Conservation (phyloP, 1,140 invertebrate genomes). For the Calosoma granatense region DNA sequence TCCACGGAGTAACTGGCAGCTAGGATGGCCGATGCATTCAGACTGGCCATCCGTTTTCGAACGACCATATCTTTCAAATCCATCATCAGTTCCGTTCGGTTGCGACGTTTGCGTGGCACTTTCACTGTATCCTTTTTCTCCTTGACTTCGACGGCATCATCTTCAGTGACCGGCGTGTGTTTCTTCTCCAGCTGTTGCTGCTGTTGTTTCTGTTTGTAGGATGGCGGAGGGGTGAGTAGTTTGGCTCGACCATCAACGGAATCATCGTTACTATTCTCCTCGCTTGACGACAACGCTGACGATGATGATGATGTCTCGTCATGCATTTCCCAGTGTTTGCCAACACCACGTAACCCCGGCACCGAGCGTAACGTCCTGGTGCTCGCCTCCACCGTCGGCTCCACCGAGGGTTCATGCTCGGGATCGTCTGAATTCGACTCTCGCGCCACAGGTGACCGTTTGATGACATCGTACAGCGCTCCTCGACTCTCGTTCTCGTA, state of each 20-base stretch:
- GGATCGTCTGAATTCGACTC: conserved; percentile 26
- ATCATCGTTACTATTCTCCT: conserved; percentile 31
- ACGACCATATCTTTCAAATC: conserved; percentile 81
- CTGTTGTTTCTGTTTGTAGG: conserved; percentile 10
- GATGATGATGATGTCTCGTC: conserved; percentile 44
- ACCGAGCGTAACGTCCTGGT: conserved; percentile 57
- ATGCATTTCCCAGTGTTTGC: conserved; percentile 73
- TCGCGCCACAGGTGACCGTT: conserved; percentile 37
- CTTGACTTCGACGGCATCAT: conserved; percentile 15
- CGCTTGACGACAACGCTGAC: too few species aligned
- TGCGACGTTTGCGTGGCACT: conserved; percentile 23
- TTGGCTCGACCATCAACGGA: not conserved
- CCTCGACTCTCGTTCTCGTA: conserved; percentile 79
- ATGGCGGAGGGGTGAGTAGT: conserved; percentile 12
- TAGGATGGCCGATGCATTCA: conserved; percentile 86
- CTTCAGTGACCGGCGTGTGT: conserved; percentile 13
- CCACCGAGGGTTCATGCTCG: conserved; percentile 18
- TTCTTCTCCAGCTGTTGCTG: conserved; percentile 9
- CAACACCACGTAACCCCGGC: conserved; percentile 61
- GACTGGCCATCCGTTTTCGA: conserved; percentile 81
- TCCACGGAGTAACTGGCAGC: conserved; percentile 78
- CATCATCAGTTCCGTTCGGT: conserved; percentile 59
- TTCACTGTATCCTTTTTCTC: conserved; percentile 15
- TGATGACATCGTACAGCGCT: conserved; percentile 48
- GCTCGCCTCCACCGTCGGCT: conserved; percentile 20